Percentiles rank a stretch among this genome's conserved stretches.
These are phyloP conservation scores for Phrixothrix hirtus DNA, from an alignment of 2,888 invertebrate genomes.

Conservation along the genomic window DNA sequence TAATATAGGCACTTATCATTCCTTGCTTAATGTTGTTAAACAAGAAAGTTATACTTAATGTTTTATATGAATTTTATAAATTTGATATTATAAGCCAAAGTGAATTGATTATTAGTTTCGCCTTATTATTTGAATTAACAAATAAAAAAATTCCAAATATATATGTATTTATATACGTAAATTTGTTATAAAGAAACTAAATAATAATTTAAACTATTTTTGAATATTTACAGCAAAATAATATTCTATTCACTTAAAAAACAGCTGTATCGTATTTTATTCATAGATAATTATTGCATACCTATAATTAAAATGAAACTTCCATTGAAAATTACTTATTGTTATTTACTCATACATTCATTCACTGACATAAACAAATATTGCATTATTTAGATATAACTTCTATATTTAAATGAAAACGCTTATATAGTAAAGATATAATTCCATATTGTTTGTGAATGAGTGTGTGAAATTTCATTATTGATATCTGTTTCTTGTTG, in stretches of 20 bases:
- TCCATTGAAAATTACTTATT: too few relatives aligned
- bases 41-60: conserved; percentile 17
- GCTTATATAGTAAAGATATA: too few relatives aligned
- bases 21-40: conserved; percentile 59
- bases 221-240: too few relatives aligned
- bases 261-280: too few relatives aligned
- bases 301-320: too few relatives aligned
- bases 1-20: conserved; percentile 66
- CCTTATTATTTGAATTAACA: background rate
- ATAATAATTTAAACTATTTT: too few relatives aligned
- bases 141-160: background rate
- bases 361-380: background rate
- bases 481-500: conserved; percentile 20
- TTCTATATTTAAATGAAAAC: conserved; percentile 1
- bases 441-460: too few relatives aligned
- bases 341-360: too few relatives aligned
- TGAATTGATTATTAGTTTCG: conserved; percentile 5
- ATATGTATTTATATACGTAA: background rate
- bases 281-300: too few relatives aligned
- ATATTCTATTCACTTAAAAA: too few relatives aligned
- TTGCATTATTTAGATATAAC: conserved; percentile 1
- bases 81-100: conserved; percentile 20
- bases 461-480: conserved; percentile 3
- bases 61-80: conserved; percentile 29
- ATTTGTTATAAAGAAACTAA: too few relatives aligned